A percentile compares a stretch with the other conserved stretches of the same genome.
These are phyloP conservation scores for Catostylus mosaicus DNA, from an alignment of 30 jellyfish, hydroid and myxozoan species.

Conservation along the genomic window DNA sequence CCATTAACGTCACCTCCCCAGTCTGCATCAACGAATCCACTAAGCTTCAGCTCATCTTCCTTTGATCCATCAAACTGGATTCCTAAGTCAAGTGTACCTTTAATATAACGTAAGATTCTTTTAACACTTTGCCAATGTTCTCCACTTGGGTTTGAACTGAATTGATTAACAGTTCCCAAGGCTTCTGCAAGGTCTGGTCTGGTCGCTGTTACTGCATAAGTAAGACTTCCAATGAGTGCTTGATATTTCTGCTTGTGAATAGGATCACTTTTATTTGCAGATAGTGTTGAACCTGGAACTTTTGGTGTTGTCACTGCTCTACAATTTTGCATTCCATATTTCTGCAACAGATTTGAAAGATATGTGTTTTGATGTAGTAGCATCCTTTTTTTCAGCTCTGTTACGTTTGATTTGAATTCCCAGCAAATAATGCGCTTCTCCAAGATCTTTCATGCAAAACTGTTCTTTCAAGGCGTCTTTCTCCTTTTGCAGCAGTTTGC, in stretches of 20 bases:
- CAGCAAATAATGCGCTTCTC: conserved; percentile 30
- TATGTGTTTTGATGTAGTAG: conserved; percentile 28
- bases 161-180: conserved; percentile 15
- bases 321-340: conserved; percentile 37
- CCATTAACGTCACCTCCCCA: conserved; percentile 38
- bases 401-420: conserved; percentile 44
- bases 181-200: conserved; percentile 42
- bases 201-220: conserved; percentile 33
- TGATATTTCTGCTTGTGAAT: conserved; percentile 43
- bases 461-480: conserved; percentile 24
- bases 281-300: conserved; percentile 20
- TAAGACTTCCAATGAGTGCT: conserved; percentile 50
- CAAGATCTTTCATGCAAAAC: conserved; percentile 49
- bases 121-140: conserved; percentile 2
- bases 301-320: conserved; percentile 49
- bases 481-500: conserved; percentile 11
- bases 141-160: too few relatives aligned
- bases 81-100: conserved; percentile 19
- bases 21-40: conserved; percentile 39
- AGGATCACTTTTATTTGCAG: conserved; percentile 21
- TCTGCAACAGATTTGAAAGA: conserved; percentile 25
- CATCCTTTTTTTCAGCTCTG: conserved; percentile 41
- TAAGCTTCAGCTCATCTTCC: not conserved
- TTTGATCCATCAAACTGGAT: conserved; percentile 11
- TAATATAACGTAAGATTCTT: conserved; percentile 1